Percentiles rank a stretch among this genome's conserved stretches.
Conservation (phyloP, 2,888 invertebrate species). For the Leptinotarsa peninsularis region DNA sequence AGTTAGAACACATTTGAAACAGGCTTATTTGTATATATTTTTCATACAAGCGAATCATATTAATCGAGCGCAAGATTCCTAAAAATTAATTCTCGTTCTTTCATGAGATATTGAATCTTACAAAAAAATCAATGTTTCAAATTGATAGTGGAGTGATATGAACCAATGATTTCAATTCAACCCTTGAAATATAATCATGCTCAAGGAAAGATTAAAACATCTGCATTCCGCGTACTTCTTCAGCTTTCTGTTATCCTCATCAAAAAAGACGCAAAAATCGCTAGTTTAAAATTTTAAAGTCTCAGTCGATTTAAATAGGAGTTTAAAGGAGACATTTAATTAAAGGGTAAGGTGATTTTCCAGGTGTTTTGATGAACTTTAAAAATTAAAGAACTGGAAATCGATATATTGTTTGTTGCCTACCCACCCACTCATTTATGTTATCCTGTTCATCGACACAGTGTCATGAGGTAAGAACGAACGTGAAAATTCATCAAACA, state of each 20-base stretch:
- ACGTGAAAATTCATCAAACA: too few relatives aligned
- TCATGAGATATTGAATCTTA: not conserved
- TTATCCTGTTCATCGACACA: not conserved
- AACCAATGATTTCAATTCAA: not conserved
- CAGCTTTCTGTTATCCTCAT: not conserved
- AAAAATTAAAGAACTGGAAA: not conserved
- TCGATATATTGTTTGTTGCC: not conserved
- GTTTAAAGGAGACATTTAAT: not conserved
- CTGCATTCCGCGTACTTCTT: not conserved
- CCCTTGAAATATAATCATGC: not conserved
- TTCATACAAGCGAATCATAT: too few relatives aligned
- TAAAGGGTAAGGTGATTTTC: not conserved
- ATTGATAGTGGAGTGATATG: too few relatives aligned
- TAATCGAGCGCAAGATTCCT: too few relatives aligned
- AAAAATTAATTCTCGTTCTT: too few relatives aligned
- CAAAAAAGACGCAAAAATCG: constrained; percentile 10
- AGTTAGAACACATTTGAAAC: too few relatives aligned
- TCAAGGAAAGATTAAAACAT: too few relatives aligned
- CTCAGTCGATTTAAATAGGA: not conserved
- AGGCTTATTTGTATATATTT: too few relatives aligned
- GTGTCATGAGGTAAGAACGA: not conserved
- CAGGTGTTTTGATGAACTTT: not conserved
- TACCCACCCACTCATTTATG: not conserved
- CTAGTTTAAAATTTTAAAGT: constrained; percentile 13
- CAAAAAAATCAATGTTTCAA: not conserved